A percentile compares a stretch with the other conserved stretches of the same genome.
Conservation (phyloP, 2,113 vertebrate genomes). For the Opisthocomus hoazin region DNA sequence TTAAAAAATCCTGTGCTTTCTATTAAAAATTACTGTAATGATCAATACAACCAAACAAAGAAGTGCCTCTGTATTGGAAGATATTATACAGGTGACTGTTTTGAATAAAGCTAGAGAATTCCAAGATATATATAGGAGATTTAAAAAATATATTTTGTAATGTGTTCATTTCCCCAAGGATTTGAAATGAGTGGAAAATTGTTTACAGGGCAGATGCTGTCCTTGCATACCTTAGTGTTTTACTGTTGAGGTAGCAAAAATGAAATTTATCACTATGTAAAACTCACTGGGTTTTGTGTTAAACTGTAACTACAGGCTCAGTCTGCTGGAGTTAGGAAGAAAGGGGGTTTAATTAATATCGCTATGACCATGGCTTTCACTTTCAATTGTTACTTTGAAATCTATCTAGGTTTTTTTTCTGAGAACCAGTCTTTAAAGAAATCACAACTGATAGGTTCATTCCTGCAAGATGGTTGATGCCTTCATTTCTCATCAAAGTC, state of each 20-base stretch:
- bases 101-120: not conserved
- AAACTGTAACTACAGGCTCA: not conserved
- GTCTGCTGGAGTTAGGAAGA: not conserved
- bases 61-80: not conserved
- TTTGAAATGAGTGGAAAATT: not conserved
- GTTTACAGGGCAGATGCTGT: not conserved
- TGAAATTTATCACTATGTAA: not conserved
- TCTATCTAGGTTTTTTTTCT: not conserved
- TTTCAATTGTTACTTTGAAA: slow-evolving; percentile 12
- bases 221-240: not conserved
- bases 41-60: not conserved
- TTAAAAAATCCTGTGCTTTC: not conserved
- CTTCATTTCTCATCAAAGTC: slow-evolving; percentile 38
- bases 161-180: not conserved
- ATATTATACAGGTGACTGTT: not conserved
- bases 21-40: not conserved
- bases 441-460: not conserved
- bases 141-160: not conserved
- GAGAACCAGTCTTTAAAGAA: not conserved
- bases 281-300: not conserved
- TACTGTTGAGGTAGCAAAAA: not conserved
- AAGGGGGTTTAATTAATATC: not conserved
- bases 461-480: not conserved
- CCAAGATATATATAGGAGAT: too few species aligned
- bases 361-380: not conserved